These are phyloP conservation scores for Phenacoccus solenopsis DNA, from an alignment of 1,140 invertebrate genomes.

Conservation along the genomic window DNA sequence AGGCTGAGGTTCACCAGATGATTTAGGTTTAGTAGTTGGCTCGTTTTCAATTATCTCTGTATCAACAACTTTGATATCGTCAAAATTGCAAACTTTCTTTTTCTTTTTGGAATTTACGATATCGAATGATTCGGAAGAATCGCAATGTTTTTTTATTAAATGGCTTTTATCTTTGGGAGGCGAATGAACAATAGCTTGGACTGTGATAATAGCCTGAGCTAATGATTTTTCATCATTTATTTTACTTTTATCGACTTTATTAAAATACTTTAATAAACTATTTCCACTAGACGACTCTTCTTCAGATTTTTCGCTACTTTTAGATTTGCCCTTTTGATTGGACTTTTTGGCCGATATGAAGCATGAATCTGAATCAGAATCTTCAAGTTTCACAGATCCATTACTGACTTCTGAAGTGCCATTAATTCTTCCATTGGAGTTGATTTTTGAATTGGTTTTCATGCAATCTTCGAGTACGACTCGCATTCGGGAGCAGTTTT, in stretches of 20 bases:
- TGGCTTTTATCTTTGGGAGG: not conserved
- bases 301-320: not conserved
- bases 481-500: no score
- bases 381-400: not conserved
- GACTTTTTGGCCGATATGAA: not conserved
- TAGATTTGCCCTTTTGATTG: not conserved
- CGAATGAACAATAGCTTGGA: not conserved
- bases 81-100: not conserved
- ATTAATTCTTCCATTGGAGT: no score
- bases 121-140: no score
- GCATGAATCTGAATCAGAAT: not conserved
- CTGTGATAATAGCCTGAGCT: not conserved
- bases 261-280: slow-evolving; percentile 4
- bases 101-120: not conserved
- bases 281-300: not conserved
- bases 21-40: not conserved
- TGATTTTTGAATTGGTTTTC: no score
- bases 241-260: not conserved
- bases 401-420: no score
- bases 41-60: not conserved
- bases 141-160: not conserved
- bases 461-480: not conserved
- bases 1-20: not conserved
- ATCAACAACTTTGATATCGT: not conserved
- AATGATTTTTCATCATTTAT: not conserved